Conservation (phyloP, 2,888 invertebrate species). For the Microplitis manilae region DNA sequence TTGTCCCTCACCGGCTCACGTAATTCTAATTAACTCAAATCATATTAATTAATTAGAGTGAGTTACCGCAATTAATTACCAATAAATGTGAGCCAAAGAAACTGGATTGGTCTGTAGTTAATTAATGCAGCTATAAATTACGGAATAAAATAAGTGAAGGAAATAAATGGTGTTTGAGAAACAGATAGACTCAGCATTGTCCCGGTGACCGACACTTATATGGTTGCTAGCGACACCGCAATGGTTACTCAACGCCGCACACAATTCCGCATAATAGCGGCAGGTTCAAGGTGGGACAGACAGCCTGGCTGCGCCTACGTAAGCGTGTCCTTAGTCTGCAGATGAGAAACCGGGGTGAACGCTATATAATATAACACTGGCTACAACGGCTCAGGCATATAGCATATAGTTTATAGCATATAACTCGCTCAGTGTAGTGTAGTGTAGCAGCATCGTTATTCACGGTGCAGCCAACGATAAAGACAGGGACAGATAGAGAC, state of each 20-base stretch:
- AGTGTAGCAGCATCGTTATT: constrained; percentile 1
- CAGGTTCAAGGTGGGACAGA: constrained; percentile 55
- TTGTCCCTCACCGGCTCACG: constrained; percentile 27
- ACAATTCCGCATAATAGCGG: constrained; percentile 46
- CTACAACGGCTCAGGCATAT: no score
- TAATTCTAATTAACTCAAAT: constrained; percentile 5
- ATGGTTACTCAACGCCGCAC: constrained; percentile 34
- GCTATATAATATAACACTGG: background rate
- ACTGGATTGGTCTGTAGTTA: background rate
- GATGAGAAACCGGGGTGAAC: constrained; percentile 9
- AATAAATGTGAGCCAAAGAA: no score
- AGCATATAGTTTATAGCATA: no score
- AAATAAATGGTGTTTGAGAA: no score
- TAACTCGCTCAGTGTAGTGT: background rate
- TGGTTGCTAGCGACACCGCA: background rate
- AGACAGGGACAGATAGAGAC: constrained; percentile 8
- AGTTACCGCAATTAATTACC: background rate
- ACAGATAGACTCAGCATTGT: background rate
- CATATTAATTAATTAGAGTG: background rate
- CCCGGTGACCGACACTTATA: constrained; percentile 9
- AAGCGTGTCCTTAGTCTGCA: constrained; percentile 23
- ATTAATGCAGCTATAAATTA: background rate
- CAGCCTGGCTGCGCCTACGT: constrained; percentile 51
- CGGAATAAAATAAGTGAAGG: background rate
- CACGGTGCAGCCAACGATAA: background rate